Evolutionary conservation across 2,888 invertebrate species (phyloP), one percentile per base, ranked within the genome.

Genomic region (Agapetus fuscipes): DNA sequence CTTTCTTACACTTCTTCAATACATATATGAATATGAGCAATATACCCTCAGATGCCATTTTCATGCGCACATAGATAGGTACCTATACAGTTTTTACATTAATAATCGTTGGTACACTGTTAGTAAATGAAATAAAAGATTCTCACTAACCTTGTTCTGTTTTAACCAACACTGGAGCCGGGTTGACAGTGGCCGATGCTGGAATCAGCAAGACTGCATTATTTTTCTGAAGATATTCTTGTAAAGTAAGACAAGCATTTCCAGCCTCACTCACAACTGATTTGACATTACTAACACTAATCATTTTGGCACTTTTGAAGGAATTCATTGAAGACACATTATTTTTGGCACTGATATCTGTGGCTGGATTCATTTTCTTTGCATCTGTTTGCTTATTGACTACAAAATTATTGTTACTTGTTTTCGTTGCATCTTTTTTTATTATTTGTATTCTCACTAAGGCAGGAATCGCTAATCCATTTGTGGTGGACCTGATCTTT

Each of bases 381-480:
- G n/a, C n/a, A n/a, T n/a, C n/a, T n/a, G n/a, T n/a, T n/a, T n/a
- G n/a, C 9, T 20, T 20, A 6, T 20, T 20, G 20, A 9, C 9
- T 20, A 20, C 9, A 10, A 30, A 17, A 11, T 27, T 34, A 27
- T 33, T 17, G 26, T 38, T 38, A 11, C 20, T 41, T 3, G 7
- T 26, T 13, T 37, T 32, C 25, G 38, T 12, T 30, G 41, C 3
- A 26, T 38, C 33, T 29, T 45, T 45, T 28, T 37, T 38, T 9
- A 45, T 37, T 33, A 45, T 39, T 15, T 41, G 45, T 35, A 45
- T 45, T 37, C 45, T 45, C 14, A 45, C 41, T 37, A 45, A 30
- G 20, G 36, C 41, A 11, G 45, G 45, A 10, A 45, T 31, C 2
- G 45, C 41, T 13, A 35, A 30, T 11, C 34, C 40, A 20, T 34